Evolutionary conservation across 2,797 vertebrate genomes (phyloP).

Genomic region (Etheostoma perlongum): DNA sequence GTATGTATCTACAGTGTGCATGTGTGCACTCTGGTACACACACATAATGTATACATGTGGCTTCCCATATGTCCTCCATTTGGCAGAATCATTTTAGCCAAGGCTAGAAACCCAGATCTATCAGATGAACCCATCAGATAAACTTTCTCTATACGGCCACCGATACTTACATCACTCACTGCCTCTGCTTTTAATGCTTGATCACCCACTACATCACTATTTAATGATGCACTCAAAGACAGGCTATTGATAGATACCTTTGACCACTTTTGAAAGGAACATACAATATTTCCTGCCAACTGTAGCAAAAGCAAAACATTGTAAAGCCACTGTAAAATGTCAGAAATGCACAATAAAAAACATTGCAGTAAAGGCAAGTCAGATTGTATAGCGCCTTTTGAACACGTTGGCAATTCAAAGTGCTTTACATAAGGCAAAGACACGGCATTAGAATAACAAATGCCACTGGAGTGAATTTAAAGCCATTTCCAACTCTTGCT

Average conservation of each 20-base stretch:
- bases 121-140: conserved; percentile 4
- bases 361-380: background rate
- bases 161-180: conserved; percentile 7
- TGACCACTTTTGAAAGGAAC: conserved; percentile 12
- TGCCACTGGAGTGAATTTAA: too few relatives aligned
- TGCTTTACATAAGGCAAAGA: background rate
- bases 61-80: conserved; percentile 11
- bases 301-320: background rate
- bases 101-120: conserved; percentile 18
- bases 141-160: background rate
- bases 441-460: background rate
- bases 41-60: conserved; percentile 7
- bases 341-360: background rate
- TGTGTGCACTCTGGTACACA: background rate
- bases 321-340: background rate
- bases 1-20: conserved; percentile 2
- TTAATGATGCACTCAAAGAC: conserved; percentile 24
- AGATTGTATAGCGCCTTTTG: background rate
- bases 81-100: conserved; percentile 37
- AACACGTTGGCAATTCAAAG: background rate
- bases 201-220: conserved; percentile 19
- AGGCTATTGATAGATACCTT: conserved; percentile 8
- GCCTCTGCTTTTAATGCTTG: conserved; percentile 9
- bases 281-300: background rate
- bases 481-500: too few relatives aligned